Evolutionary conservation across 2,113 vertebrate genomes (phyloP).

Genomic region (Felis chaus): DNA sequence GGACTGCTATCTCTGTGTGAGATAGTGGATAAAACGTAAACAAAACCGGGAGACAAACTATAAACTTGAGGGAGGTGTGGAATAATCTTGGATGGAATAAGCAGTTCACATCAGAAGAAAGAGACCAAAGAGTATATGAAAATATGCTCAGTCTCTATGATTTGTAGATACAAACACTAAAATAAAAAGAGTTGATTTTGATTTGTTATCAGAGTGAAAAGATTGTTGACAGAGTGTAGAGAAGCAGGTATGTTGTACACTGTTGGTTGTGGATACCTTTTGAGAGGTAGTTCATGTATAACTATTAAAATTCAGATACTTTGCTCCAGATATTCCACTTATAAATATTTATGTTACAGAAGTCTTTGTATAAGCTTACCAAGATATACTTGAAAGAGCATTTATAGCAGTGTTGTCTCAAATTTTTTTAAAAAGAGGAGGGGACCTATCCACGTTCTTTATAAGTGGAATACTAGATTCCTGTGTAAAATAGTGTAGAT

Average conservation of each 20-base stretch:
- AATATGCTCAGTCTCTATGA: neutral
- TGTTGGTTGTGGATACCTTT: neutral
- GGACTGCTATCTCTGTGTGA: neutral
- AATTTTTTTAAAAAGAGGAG: neutral
- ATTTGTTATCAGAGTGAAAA: neutral
- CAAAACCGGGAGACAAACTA: constrained; percentile 12
- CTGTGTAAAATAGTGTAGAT: neutral
- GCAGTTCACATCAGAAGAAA: constrained; percentile 19
- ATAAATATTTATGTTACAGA: constrained; percentile 1
- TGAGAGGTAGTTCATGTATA: neutral
- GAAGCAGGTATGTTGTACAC: neutral
- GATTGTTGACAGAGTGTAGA: neutral
- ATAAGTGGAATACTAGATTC: neutral
- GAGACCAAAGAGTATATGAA: neutral
- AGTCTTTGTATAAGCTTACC: neutral
- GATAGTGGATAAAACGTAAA: neutral
- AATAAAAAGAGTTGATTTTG: neutral
- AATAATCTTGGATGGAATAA: neutral
- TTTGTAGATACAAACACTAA: constrained; percentile 19
- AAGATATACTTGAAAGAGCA: neutral
- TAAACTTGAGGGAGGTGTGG: neutral
- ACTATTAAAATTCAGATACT: constrained; percentile 16
- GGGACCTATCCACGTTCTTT: neutral
- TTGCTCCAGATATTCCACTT: constrained; percentile 34
- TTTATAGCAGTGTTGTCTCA: neutral